Percentiles rank a stretch among this genome's conserved stretches.
phyloP scores from a whole-genome alignment of 2,888 invertebrate species.

The Cheilosia scutellata region DNA sequence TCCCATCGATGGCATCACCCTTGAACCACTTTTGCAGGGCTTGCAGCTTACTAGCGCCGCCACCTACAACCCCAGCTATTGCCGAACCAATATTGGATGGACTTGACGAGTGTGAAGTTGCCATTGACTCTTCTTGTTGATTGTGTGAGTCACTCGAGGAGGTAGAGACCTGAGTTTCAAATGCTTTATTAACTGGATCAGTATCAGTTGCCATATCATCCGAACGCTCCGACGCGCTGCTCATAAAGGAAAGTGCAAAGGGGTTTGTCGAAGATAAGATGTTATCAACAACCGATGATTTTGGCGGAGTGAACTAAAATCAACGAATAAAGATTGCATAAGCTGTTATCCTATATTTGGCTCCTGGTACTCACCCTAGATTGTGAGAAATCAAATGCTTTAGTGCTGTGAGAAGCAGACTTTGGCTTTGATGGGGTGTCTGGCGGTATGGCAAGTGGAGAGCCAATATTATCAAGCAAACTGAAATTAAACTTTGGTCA shows the following conservation, averaged over 20 bases:
- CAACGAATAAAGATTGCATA: not conserved
- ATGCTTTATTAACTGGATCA: slow-evolving; percentile 63
- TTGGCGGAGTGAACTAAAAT: slow-evolving; percentile 77
- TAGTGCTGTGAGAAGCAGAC: slow-evolving; percentile 78
- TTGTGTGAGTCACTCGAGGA: slow-evolving; percentile 75
- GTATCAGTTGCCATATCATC: slow-evolving; percentile 73
- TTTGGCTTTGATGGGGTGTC: slow-evolving; percentile 78
- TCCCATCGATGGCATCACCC: slow-evolving; percentile 82
- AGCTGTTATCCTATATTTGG: not conserved
- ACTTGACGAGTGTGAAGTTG: slow-evolving; percentile 76
- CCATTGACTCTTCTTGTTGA: slow-evolving; percentile 67
- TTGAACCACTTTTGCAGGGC: slow-evolving; percentile 84
- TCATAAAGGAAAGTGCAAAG: slow-evolving; percentile 79
- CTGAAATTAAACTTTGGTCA: slow-evolving; percentile 42
- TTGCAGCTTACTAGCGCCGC: slow-evolving; percentile 84
- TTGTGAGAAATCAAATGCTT: slow-evolving; percentile 80
- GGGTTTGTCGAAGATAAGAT: slow-evolving; percentile 81
- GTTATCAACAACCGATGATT: slow-evolving; percentile 76
- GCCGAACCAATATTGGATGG: slow-evolving; percentile 82
- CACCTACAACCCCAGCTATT: slow-evolving; percentile 84
- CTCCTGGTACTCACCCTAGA: slow-evolving; percentile 63
- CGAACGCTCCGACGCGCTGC: slow-evolving; percentile 68
- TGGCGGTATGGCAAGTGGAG: slow-evolving; percentile 82
- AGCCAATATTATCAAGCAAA: slow-evolving; percentile 83
- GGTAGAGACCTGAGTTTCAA: slow-evolving; percentile 76